Evolutionary conservation across 2,888 invertebrate genomes (phyloP), one percentile per base, ranked within the genome.

Genomic region (Apamea monoglypha): DNA sequence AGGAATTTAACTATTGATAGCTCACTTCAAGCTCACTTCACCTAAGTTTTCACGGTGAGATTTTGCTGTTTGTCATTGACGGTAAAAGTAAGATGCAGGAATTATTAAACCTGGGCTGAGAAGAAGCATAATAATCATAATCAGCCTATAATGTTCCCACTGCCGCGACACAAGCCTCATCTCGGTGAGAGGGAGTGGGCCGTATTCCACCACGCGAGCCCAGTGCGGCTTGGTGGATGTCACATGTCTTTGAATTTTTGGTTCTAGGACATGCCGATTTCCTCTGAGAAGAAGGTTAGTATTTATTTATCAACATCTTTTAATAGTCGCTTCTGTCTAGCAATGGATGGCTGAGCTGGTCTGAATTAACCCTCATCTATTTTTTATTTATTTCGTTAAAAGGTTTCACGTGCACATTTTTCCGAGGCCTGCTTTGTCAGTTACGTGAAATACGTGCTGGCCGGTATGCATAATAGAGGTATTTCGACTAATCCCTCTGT

Each of bases 401-500:
- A 81, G 44, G 79, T 64, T 81, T 81, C 36, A 47, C 25, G 71
- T 56, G n/a, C 53, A 47, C 36, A 64, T 56, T 64, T 71, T 81
- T 64, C 63, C 4, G 4, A 36, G 18, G 16, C 29, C 53, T 64
- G 53, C 36, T 56, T 71, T 81, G 72, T 70, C 53, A 53, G 63
- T 36, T 6, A 53, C 25, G n/a, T 70, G 81, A 64, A 80, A 81
- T 64, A 44, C 36, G 29, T 80, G n/a, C n/a, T n/a, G 63, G 29
- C 36, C 8, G 10, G 16, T 53, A 29, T 70, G 36, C 44, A 79
- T 69, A 69, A 80, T 80, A 29, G 63, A 47, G 36, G 32, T 64
- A 71, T 81, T 79, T 47, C 2, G 7, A 79, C 29, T 71, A 79
- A 79, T 64, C 53, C 63, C 64, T 79, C 63, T 70, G 47, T 79